Conservation (phyloP, 2,113 vertebrate species). For the Oreocharis arfaki region DNA sequence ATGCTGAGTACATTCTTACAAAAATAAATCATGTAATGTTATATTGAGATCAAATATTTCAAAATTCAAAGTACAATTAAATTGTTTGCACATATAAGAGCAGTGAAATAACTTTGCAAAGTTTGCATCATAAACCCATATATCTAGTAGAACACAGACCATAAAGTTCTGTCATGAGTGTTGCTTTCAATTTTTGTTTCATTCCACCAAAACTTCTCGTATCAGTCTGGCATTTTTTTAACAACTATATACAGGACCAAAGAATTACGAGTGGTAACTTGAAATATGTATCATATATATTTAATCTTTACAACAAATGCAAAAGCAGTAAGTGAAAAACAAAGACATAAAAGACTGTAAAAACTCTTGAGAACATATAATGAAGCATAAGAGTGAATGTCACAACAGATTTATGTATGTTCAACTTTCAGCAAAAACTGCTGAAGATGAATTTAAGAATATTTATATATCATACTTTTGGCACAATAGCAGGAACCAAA, state of each 20-base stretch:
- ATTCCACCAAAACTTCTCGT: constrained; percentile 2
- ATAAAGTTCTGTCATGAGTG: neutral
- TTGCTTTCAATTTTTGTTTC: neutral
- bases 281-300: constrained; percentile 9
- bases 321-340: constrained; percentile 38
- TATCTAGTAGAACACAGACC: neutral
- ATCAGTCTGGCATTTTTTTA: neutral
- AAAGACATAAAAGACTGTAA: constrained; percentile 41
- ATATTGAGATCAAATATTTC: neutral
- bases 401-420: constrained; percentile 42
- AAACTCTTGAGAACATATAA: constrained; percentile 10
- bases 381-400: constrained; percentile 33
- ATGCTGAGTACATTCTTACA: neutral
- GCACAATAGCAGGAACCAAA: constrained; percentile 36
- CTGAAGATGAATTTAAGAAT: constrained; percentile 41
- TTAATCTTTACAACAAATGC: constrained; percentile 26
- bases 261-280: neutral
- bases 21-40: constrained; percentile 10
- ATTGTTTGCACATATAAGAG: neutral
- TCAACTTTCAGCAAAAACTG: constrained; percentile 29
- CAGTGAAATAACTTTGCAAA: neutral
- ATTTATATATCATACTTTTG: constrained; percentile 35
- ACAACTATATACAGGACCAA: neutral
- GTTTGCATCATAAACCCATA: neutral
- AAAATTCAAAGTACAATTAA: constrained; percentile 36